Percentiles rank a stretch among this genome's conserved stretches.
These are phyloP conservation scores for Ornithorhynchus anatinus DNA, from an alignment of 2,113 vertebrate species.

Conservation along the genomic window DNA sequence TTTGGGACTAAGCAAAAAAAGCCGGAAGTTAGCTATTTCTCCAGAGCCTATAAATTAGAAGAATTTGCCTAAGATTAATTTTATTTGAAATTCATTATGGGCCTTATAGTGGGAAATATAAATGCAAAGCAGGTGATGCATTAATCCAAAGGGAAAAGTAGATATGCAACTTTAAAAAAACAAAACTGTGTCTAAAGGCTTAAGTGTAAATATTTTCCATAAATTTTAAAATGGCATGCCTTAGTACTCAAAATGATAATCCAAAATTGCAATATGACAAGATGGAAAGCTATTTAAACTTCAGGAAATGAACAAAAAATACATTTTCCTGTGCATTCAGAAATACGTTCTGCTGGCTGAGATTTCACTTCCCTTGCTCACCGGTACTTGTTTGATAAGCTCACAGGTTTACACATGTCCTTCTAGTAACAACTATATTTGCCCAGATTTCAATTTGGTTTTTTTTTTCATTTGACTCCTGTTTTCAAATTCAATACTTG, in stretches of 20 bases:
- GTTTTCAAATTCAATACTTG: neutral
- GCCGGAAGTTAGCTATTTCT: neutral
- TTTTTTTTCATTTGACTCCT: neutral
- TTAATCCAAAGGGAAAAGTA: neutral
- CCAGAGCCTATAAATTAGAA: neutral
- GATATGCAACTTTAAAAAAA: neutral
- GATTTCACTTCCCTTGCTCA: constrained; percentile 8
- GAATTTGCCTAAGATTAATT: neutral
- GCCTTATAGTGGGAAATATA: neutral
- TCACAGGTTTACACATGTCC: constrained; percentile 4
- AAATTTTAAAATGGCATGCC: neutral
- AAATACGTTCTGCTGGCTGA: constrained; percentile 1
- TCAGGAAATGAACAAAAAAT: neutral
- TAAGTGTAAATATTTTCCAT: constrained; percentile 6
- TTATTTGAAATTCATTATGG: neutral
- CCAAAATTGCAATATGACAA: neutral
- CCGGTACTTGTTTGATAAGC: neutral
- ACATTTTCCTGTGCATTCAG: neutral
- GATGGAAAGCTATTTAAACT: neutral
- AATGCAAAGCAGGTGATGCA: neutral
- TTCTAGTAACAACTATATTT: constrained; percentile 33
- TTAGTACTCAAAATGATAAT: constrained; percentile 9
- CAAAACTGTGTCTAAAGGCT: neutral
- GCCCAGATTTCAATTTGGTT: neutral
- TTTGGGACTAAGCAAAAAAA: neutral